Conservation (phyloP, 2,888 invertebrate species). For the Drosophila atroscutellata region DNA sequence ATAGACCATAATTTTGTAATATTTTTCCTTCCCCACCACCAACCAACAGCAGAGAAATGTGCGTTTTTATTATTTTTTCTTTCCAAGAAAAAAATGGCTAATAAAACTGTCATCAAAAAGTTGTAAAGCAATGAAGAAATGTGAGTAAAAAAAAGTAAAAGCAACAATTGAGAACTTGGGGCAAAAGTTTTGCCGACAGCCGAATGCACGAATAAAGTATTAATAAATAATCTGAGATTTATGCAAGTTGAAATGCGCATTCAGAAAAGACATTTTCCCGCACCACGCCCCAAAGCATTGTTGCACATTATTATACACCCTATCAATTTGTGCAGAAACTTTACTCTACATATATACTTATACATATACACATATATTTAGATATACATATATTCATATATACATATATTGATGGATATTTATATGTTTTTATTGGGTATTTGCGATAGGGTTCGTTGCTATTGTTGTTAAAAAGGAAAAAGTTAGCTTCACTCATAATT, state of each 20-base stretch:
- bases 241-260: constrained; percentile 52
- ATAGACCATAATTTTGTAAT: constrained; percentile 54
- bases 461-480: constrained; percentile 64
- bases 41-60: constrained; percentile 40
- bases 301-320: constrained; percentile 78
- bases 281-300: constrained; percentile 24
- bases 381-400: constrained; percentile 35
- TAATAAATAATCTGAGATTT: constrained; percentile 59
- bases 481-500: constrained; percentile 76
- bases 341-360: constrained; percentile 46
- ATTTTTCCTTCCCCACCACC: constrained; percentile 3
- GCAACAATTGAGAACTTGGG: constrained; percentile 42
- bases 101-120: constrained; percentile 79
- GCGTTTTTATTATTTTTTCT: constrained; percentile 26
- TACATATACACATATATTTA: not conserved
- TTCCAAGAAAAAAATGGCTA: constrained; percentile 62
- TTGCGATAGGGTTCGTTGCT: constrained; percentile 40
- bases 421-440: constrained; percentile 37
- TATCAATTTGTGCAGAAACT: constrained; percentile 63
- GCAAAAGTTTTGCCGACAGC: constrained; percentile 63
- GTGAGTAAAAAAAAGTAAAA: constrained; percentile 40
- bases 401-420: constrained; percentile 18
- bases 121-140: constrained; percentile 79
- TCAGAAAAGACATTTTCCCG: constrained; percentile 37
- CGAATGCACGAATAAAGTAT: constrained; percentile 45